These are phyloP conservation scores for Drosophila tristis DNA, from an alignment of 1,140 invertebrate species.

Conservation along the genomic window DNA sequence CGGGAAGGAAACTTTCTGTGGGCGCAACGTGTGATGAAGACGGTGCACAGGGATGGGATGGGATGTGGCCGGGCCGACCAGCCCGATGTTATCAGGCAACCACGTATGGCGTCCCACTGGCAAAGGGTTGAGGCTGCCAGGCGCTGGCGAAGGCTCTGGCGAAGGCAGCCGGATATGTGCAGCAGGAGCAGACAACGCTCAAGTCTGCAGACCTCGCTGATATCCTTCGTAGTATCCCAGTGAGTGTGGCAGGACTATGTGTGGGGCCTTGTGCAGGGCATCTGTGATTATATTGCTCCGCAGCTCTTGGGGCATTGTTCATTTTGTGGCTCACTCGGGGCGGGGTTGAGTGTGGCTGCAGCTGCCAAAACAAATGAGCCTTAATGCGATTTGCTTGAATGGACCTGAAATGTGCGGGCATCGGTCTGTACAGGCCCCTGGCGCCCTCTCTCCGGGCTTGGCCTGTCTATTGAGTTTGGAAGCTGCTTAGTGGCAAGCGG, in stretches of 20 bases:
- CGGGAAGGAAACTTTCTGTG: conserved; percentile 29
- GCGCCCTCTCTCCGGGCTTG: conserved; percentile 1
- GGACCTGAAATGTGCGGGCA: conserved; percentile 54
- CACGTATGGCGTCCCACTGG: conserved; percentile 56
- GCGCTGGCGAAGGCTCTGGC: too few relatives aligned
- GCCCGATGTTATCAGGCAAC: conserved; percentile 56
- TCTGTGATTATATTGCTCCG: too few relatives aligned
- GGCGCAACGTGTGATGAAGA: conserved; percentile 46
- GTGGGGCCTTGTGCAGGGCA: too few relatives aligned
- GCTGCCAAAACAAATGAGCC: conserved; percentile 83
- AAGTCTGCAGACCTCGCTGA: too few relatives aligned
- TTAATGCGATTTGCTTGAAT: conserved; percentile 80
- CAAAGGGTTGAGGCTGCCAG: not conserved
- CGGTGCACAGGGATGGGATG: conserved; percentile 9
- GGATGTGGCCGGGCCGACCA: too few relatives aligned
- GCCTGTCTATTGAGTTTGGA: conserved; percentile 41
- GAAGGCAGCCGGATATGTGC: conserved; percentile 41
- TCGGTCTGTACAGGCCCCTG: too few relatives aligned
- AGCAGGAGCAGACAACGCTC: not conserved
- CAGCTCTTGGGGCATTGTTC: too few relatives aligned
- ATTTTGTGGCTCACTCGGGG: not conserved
- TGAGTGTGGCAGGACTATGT: too few relatives aligned
- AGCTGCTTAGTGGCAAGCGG: conserved; percentile 68
- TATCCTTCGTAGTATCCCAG: too few relatives aligned
- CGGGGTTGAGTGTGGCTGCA: conserved; percentile 30